Percentiles rank a stretch among this genome's conserved stretches.
phyloP scores from a whole-genome alignment of 2,113 vertebrate genomes.

The Campylomormyrus numenius region DNA sequence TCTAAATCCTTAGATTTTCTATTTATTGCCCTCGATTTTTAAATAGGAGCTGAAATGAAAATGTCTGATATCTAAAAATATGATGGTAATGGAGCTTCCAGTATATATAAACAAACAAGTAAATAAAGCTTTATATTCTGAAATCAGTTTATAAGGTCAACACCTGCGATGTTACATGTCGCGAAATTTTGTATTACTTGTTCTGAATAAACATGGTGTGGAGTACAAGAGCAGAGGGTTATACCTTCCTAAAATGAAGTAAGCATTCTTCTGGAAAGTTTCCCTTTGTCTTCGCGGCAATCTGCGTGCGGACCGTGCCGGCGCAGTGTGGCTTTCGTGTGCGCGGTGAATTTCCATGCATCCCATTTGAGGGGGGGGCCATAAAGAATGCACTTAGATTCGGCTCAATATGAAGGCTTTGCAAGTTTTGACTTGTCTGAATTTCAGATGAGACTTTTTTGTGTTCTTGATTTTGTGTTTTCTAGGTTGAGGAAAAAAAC shows the following conservation, averaged over 20 bases:
- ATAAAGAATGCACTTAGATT: constrained; percentile 24
- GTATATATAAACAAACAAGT: background rate
- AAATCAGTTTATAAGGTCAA: background rate
- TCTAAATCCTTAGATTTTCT: background rate
- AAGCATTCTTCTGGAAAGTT: background rate
- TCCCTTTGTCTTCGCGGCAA: background rate
- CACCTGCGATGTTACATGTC: background rate
- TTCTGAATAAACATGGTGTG: background rate
- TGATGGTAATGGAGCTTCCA: background rate
- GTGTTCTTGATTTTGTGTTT: constrained; percentile 34
- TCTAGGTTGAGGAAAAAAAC: constrained; percentile 38
- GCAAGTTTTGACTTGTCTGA: constrained; percentile 40
- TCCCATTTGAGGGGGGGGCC: background rate
- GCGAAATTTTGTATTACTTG: background rate
- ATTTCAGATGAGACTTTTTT: constrained; percentile 47
- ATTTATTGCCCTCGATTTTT: background rate
- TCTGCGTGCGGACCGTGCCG: background rate
- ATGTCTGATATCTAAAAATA: background rate
- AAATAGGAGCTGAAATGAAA: background rate
- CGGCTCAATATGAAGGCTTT: constrained; percentile 19
- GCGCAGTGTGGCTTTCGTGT: background rate
- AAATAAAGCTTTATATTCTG: background rate
- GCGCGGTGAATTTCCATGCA: background rate
- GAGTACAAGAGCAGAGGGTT: background rate
- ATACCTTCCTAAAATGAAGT: background rate